Evolutionary conservation across 1,140 invertebrate genomes (phyloP).

Genomic region (Diabrotica undecimpunctata): DNA sequence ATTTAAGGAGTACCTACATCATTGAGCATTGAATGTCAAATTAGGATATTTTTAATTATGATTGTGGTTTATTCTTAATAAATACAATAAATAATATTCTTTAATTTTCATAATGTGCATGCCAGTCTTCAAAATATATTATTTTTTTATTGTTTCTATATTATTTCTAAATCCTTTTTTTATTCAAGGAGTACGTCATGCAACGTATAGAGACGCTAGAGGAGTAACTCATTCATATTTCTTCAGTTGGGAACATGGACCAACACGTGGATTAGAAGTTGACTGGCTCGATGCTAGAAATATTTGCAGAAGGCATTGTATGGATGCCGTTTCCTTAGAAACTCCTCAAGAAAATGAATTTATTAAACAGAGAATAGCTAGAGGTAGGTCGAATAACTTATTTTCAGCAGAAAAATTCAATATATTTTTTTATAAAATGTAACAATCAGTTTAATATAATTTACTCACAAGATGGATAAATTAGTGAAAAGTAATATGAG

Average conservation of each 20-base stretch:
- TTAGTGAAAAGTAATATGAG: too few relatives aligned
- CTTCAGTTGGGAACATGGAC: conserved; percentile 88
- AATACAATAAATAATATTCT: too few relatives aligned
- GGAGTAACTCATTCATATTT: conserved; percentile 87
- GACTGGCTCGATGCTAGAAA: conserved; percentile 89
- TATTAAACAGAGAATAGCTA: conserved; percentile 76
- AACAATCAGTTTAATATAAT: too few relatives aligned
- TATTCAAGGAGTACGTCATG: conserved; percentile 73
- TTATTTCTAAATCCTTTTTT: background rate
- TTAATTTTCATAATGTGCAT: too few relatives aligned
- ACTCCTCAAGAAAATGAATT: conserved; percentile 89
- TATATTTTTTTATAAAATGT: too few relatives aligned
- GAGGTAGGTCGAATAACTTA: conserved; percentile 55
- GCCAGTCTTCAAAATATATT: too few relatives aligned
- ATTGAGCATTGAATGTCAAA: too few relatives aligned
- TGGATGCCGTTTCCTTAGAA: conserved; percentile 88
- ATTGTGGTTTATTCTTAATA: too few relatives aligned
- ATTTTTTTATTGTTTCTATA: background rate
- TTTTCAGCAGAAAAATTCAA: too few relatives aligned
- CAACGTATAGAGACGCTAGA: conserved; percentile 78
- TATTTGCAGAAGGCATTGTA: conserved; percentile 87
- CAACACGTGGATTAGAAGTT: conserved; percentile 79
- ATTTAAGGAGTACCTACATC: too few relatives aligned
- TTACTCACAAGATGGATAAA: too few relatives aligned
- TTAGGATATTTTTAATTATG: too few relatives aligned